These are phyloP conservation scores for Wasmannia auropunctata DNA, from an alignment of 1,140 invertebrate genomes.

Conservation along the genomic window DNA sequence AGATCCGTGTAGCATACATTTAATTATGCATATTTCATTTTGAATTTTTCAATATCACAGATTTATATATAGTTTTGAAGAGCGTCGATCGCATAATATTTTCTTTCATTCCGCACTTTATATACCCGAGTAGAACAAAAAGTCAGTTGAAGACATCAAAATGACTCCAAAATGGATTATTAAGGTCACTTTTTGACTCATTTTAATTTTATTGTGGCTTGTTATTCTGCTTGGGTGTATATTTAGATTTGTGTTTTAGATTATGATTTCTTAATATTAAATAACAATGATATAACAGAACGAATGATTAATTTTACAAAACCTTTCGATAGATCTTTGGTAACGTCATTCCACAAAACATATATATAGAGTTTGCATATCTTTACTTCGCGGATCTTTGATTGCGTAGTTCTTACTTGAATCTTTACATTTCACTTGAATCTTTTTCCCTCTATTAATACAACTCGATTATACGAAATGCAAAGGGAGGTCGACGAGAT, in stretches of 20 bases:
- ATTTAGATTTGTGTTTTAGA: not conserved
- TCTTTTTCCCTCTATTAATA: not conserved
- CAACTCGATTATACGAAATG: not conserved
- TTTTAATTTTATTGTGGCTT: too few species aligned
- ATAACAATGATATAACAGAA: not conserved
- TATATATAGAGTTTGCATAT: not conserved
- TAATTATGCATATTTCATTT: not conserved
- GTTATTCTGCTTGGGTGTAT: too few species aligned
- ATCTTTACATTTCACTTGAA: not conserved
- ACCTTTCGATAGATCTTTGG: not conserved
- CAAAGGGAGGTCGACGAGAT: constrained; percentile 17
- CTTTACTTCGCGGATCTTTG: not conserved
- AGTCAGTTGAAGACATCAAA: too few species aligned
- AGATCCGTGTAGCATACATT: not conserved
- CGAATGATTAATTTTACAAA: not conserved
- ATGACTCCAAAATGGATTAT: too few species aligned
- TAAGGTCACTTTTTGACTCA: too few species aligned
- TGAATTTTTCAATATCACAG: not conserved
- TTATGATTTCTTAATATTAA: not conserved
- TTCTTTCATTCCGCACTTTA: not conserved
- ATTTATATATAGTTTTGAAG: not conserved
- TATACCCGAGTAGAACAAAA: too few species aligned
- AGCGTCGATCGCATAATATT: not conserved
- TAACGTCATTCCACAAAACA: not conserved
- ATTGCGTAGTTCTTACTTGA: not conserved